These are phyloP conservation scores for Ormyrus pomaceus DNA, from an alignment of 2,888 invertebrate species.

Conservation along the genomic window DNA sequence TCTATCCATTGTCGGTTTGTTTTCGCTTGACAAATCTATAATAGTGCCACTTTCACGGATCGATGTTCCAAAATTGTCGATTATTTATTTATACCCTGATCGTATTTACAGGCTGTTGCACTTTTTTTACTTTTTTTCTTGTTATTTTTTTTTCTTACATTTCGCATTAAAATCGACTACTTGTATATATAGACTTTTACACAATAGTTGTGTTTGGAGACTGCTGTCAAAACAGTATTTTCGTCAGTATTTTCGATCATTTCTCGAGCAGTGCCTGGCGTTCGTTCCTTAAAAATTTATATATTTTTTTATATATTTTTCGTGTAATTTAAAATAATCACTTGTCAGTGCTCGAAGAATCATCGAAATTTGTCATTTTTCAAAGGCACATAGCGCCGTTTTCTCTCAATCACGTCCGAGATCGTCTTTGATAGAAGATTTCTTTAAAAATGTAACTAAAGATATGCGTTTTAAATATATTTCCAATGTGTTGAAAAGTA, in stretches of 20 bases:
- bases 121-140: slow-evolving; percentile 25
- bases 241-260: slow-evolving; percentile 19
- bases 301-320: slow-evolving; percentile 5
- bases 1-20: slow-evolving; percentile 6
- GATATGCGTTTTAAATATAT: no score
- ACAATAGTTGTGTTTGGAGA: slow-evolving; percentile 53
- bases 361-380: slow-evolving; percentile 25
- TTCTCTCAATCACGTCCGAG: slow-evolving; percentile 39
- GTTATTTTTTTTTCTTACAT: slow-evolving; percentile 22
- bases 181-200: slow-evolving; percentile 33
- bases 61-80: slow-evolving; percentile 42
- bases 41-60: slow-evolving; percentile 41
- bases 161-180: slow-evolving; percentile 35
- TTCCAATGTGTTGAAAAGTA: no score
- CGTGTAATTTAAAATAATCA: slow-evolving; percentile 35
- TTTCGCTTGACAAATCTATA: slow-evolving; percentile 31
- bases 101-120: slow-evolving; percentile 54
- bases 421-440: slow-evolving; percentile 15
- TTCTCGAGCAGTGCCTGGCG: slow-evolving; percentile 29
- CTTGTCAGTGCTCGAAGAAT: slow-evolving; percentile 35
- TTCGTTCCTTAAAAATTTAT: slow-evolving; percentile 22
- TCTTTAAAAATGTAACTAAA: slow-evolving; percentile 9
- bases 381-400: slow-evolving; percentile 54
- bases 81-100: slow-evolving; percentile 49
- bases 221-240: slow-evolving; percentile 48